phyloP scores from a whole-genome alignment of 2,113 vertebrate species.

The Anhinga anhinga region DNA sequence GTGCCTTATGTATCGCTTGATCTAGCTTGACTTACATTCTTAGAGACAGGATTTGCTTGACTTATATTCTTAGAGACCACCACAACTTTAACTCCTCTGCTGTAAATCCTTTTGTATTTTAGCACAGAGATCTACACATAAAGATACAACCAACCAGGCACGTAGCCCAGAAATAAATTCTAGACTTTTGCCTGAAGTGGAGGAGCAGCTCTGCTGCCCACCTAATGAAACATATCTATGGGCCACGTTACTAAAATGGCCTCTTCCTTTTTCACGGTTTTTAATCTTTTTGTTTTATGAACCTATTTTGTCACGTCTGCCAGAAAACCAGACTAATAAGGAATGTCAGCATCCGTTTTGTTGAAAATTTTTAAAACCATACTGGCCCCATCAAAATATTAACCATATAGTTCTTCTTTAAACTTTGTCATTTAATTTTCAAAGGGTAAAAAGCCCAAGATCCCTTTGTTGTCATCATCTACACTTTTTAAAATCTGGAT shows the following conservation, averaged over 20 bases:
- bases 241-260: not conserved
- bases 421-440: not conserved
- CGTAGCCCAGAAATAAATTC: not conserved
- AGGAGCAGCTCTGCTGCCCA: not conserved
- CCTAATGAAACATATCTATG: not conserved
- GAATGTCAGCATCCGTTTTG: not conserved
- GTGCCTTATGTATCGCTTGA: not conserved
- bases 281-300: not conserved
- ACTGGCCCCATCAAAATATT: not conserved
- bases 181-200: not conserved
- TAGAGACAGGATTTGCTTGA: not conserved
- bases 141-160: not conserved
- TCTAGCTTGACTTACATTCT: not conserved
- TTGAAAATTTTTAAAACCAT: not conserved
- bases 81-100: not conserved
- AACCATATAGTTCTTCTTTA: not conserved
- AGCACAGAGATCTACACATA: not conserved
- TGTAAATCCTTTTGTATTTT: not conserved
- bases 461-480: not conserved
- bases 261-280: not conserved
- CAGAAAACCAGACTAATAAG: not conserved
- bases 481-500: not conserved
- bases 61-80: not conserved
- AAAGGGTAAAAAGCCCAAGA: not conserved
- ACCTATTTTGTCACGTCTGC: not conserved